phyloP scores from a whole-genome alignment of 1,140 invertebrate species.

The Drosophila equinoxialis region DNA sequence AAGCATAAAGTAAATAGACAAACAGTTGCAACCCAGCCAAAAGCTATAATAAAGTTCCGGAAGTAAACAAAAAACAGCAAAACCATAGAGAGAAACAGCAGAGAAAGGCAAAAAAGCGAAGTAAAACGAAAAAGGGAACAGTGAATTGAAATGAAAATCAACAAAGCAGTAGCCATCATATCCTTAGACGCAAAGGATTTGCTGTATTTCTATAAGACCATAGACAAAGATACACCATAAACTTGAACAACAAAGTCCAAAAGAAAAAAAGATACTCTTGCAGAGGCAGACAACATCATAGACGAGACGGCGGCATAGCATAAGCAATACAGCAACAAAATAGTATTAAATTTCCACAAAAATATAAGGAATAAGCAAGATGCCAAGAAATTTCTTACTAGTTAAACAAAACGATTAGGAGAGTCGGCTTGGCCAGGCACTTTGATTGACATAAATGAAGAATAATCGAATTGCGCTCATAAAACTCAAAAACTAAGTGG shows the following conservation, averaged over 20 bases:
- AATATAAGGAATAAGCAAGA: constrained; percentile 38
- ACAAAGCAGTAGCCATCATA: constrained; percentile 49
- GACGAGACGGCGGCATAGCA: constrained; percentile 59
- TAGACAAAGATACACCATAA: constrained; percentile 52
- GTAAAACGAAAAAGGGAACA: constrained; percentile 15
- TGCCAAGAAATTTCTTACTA: constrained; percentile 48
- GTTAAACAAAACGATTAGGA: constrained; percentile 68
- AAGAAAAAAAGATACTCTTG: constrained; percentile 23
- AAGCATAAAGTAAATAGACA: constrained; percentile 72
- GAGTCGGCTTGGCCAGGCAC: constrained; percentile 26
- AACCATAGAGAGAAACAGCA: constrained; percentile 66
- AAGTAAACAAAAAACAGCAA: constrained; percentile 77
- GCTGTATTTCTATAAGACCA: constrained; percentile 37
- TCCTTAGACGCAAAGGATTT: constrained; percentile 60
- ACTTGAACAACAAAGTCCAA: background rate
- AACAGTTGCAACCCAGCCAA: constrained; percentile 76
- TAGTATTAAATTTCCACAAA: constrained; percentile 71
- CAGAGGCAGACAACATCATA: constrained; percentile 50
- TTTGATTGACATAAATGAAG: constrained; percentile 82
- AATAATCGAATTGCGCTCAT: constrained; percentile 81
- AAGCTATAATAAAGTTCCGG: constrained; percentile 80
- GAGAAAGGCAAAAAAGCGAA: constrained; percentile 5
- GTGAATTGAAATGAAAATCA: constrained; percentile 78
- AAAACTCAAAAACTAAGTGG: constrained; percentile 78
- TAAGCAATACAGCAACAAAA: constrained; percentile 32